phyloP scores from a whole-genome alignment of 2,113 vertebrate genomes.

The Machaerirhynchus nigripectus region DNA sequence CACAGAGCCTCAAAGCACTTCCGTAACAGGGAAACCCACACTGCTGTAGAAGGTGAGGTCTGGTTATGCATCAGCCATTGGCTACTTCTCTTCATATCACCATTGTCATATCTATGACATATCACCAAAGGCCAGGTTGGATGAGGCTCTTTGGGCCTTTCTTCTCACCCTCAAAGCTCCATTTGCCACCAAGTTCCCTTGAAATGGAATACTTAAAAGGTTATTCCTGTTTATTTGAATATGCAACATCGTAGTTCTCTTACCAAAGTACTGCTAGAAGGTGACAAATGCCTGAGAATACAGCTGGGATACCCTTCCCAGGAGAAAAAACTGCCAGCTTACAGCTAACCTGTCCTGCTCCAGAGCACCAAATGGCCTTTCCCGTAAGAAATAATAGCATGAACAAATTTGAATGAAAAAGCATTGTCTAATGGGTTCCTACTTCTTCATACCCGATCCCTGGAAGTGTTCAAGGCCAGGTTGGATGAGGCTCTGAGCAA shows the following conservation, averaged over 20 bases:
- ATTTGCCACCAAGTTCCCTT: background rate
- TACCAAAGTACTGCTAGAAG: background rate
- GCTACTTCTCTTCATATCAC: background rate
- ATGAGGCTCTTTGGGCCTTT: no score
- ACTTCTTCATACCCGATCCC: fast-evolving
- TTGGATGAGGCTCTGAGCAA: background rate
- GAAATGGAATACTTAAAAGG: background rate
- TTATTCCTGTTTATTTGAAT: background rate
- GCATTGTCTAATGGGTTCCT: background rate
- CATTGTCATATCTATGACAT: background rate
- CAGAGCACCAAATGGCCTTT: background rate
- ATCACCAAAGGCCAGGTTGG: no score
- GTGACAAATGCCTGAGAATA: background rate
- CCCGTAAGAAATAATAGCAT: background rate
- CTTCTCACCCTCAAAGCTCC: background rate
- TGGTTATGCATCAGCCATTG: background rate
- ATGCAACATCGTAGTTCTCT: background rate
- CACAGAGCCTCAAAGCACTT: background rate
- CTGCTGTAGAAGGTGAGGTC: background rate
- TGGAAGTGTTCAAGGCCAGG: background rate
- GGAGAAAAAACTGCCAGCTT: background rate
- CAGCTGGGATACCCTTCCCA: background rate
- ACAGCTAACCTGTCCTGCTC: background rate
- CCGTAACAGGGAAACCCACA: fast-evolving
- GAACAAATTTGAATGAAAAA: background rate